These are phyloP conservation scores for Thyatira batis DNA, from an alignment of 2,888 invertebrate genomes.

Conservation along the genomic window DNA sequence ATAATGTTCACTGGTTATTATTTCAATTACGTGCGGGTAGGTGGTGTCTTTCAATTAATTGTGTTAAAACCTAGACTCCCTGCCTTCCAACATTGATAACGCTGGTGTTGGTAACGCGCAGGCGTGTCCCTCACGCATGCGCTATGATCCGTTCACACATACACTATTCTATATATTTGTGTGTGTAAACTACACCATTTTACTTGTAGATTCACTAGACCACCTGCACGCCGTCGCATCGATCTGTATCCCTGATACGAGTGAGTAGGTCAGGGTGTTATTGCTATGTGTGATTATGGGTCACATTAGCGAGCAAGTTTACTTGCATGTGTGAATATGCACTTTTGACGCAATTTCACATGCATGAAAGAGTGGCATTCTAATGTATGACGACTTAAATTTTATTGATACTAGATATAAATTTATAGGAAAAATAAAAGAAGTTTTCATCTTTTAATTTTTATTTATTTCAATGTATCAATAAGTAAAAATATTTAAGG, in stretches of 20 bases:
- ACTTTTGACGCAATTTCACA: background rate
- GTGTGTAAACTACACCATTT: slow-evolving; percentile 21
- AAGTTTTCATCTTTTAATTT: background rate
- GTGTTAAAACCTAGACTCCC: background rate
- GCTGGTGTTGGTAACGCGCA: background rate
- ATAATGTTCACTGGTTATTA: slow-evolving; percentile 38
- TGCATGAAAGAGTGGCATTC: too few relatives aligned
- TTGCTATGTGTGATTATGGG: slow-evolving; percentile 19
- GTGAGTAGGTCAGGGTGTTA: slow-evolving; percentile 63
- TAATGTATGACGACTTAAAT: too few relatives aligned
- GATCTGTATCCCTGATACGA: slow-evolving; percentile 48
- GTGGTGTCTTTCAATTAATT: slow-evolving; percentile 12
- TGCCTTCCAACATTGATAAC: background rate
- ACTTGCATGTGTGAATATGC: background rate
- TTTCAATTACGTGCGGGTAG: slow-evolving; percentile 25
- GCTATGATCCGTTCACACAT: slow-evolving; percentile 5
- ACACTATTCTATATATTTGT: slow-evolving; percentile 13
- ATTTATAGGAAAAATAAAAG: background rate
- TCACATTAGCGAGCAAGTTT: background rate
- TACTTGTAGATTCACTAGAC: slow-evolving; percentile 42
- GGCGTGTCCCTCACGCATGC: background rate
- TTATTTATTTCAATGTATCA: slow-evolving; percentile 6
- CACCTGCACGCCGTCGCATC: slow-evolving; percentile 58
- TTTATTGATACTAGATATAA: too few relatives aligned
- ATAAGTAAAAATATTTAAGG: slow-evolving; percentile 26